A percentile compares a stretch with the other conserved stretches of the same genome.
phyloP scores from a whole-genome alignment of 2,113 vertebrate species.

The Ranitomeya variabilis region DNA sequence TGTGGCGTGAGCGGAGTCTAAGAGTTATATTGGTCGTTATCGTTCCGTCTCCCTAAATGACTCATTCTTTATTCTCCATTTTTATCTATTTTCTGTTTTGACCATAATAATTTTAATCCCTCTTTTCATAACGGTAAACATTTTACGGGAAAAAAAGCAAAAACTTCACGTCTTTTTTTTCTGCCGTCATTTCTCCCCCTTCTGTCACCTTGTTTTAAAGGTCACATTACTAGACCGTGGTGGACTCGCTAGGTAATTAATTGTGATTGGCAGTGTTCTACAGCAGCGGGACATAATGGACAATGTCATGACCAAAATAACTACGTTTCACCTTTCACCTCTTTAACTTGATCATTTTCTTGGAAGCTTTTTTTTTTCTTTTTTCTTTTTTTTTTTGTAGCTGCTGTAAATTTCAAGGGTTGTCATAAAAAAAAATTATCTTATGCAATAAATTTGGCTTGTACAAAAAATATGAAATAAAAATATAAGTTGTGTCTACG shows the following conservation, averaged over 20 bases:
- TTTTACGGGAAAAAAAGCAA: background rate
- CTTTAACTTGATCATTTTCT: background rate
- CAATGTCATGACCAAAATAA: background rate
- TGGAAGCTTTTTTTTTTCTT: background rate
- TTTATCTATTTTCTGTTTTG: slow-evolving; percentile 17
- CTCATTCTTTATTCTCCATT: background rate
- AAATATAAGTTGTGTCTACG: too few species aligned
- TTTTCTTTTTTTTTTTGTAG: too few species aligned
- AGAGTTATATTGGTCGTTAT: background rate
- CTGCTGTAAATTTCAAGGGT: background rate
- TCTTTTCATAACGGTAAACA: background rate
- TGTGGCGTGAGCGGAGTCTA: background rate
- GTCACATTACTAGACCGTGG: background rate
- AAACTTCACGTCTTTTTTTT: background rate
- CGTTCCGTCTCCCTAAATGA: background rate
- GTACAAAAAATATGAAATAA: too few species aligned
- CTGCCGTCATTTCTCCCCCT: background rate
- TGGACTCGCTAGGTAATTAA: background rate
- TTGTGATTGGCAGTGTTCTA: background rate
- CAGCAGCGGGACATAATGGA: background rate
- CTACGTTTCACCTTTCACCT: background rate
- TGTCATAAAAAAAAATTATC: too few species aligned
- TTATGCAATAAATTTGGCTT: too few species aligned
- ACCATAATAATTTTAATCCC: background rate
- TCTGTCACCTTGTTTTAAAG: background rate